Conservation (phyloP, 2,797 vertebrate genomes). For the Gephyroberyx darwinii region DNA sequence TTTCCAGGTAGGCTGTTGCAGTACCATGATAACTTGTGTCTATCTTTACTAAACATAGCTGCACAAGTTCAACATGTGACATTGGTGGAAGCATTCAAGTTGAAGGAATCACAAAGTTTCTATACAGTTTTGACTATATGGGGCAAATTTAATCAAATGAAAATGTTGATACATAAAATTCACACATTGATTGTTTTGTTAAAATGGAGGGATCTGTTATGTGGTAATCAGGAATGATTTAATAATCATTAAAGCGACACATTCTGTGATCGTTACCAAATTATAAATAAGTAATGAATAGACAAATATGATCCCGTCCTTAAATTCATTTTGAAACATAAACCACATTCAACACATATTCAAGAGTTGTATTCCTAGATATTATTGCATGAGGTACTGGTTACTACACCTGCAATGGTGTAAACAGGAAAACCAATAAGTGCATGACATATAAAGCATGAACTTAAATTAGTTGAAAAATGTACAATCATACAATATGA, state of each 20-base stretch:
- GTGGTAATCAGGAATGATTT: slow-evolving; percentile 50
- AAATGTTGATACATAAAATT: slow-evolving; percentile 35
- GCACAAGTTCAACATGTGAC: slow-evolving; percentile 40
- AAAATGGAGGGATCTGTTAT: slow-evolving; percentile 60
- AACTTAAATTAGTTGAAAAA: slow-evolving; percentile 36
- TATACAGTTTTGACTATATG: slow-evolving; percentile 22
- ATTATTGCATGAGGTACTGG: slow-evolving; percentile 56
- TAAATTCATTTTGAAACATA: slow-evolving; percentile 51
- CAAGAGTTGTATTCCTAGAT: slow-evolving; percentile 32
- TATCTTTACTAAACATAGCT: slow-evolving; percentile 6
- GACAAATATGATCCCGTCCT: slow-evolving; percentile 19
- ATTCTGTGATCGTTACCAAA: slow-evolving; percentile 23
- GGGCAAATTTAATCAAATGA: slow-evolving; percentile 21
- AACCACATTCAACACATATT: slow-evolving; percentile 54
- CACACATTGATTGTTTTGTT: slow-evolving; percentile 35
- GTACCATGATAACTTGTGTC: slow-evolving; percentile 20
- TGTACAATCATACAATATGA: slow-evolving; percentile 69
- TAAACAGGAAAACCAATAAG: slow-evolving; percentile 47
- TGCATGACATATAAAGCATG: slow-evolving; percentile 47
- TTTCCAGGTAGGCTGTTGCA: slow-evolving; percentile 23
- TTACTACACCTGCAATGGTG: slow-evolving; percentile 53
- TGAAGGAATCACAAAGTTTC: slow-evolving; percentile 27
- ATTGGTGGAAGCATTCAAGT: slow-evolving; percentile 27
- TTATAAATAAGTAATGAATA: slow-evolving; percentile 48
- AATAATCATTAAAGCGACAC: slow-evolving; percentile 50